Evolutionary conservation across 2,113 vertebrate genomes (phyloP).

Genomic region (Pseudolaguvia tuberculata): DNA sequence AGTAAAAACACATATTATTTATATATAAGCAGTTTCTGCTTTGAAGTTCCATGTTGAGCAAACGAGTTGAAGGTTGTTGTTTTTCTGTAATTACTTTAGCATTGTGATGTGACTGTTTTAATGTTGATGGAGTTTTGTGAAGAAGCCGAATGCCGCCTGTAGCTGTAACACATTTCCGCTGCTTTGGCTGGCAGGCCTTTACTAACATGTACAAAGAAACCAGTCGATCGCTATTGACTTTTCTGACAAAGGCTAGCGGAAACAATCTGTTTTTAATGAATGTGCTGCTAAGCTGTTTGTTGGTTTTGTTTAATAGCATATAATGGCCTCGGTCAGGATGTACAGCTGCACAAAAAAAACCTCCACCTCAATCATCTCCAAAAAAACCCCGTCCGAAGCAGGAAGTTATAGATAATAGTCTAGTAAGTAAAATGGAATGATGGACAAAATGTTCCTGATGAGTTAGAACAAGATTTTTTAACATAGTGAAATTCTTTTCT

Average conservation of each 20-base stretch:
- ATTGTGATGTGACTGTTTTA: not conserved
- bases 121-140: not conserved
- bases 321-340: not conserved
- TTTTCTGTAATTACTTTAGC: not conserved
- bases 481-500: too few relatives aligned
- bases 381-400: too few relatives aligned
- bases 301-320: not conserved
- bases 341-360: too few relatives aligned
- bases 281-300: not conserved
- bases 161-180: not conserved
- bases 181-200: not conserved
- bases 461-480: too few relatives aligned
- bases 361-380: too few relatives aligned
- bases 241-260: not conserved
- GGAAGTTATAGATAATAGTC: too few relatives aligned
- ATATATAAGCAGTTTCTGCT: not conserved
- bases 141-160: not conserved
- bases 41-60: not conserved
- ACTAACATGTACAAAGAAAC: not conserved
- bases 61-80: not conserved
- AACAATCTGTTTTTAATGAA: not conserved
- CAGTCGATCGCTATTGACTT: not conserved
- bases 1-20: not conserved
- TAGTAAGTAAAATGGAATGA: too few relatives aligned
- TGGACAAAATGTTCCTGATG: too few relatives aligned